Evolutionary conservation across 2,888 invertebrate species (phyloP).

Genomic region (Stegana nigrithorax): DNA sequence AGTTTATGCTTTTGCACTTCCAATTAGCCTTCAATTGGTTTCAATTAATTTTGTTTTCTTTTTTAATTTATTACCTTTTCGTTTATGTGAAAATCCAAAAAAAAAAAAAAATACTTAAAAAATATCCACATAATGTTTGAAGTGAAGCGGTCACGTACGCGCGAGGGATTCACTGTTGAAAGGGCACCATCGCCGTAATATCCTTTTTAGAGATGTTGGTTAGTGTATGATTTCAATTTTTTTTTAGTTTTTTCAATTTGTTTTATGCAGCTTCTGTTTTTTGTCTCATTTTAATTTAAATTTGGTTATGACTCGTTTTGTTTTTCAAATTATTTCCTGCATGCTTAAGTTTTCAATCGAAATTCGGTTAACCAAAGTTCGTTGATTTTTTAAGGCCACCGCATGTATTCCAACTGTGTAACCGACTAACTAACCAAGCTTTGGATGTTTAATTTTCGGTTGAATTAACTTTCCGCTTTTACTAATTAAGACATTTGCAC

Average conservation of each 20-base stretch:
- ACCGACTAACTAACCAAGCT: no score
- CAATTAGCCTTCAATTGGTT: background rate
- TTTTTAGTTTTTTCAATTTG: slow-evolving; percentile 22
- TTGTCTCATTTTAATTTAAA: slow-evolving; percentile 26
- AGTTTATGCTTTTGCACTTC: background rate
- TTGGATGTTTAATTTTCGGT: no score
- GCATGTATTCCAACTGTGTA: no score
- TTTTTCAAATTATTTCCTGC: no score
- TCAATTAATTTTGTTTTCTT: slow-evolving; percentile 16
- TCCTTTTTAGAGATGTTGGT: slow-evolving; percentile 42
- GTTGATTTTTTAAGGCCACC: background rate
- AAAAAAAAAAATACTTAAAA: slow-evolving; percentile 36
- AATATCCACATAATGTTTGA: slow-evolving; percentile 37
- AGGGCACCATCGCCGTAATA: slow-evolving; percentile 70
- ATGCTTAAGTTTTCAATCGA: no score
- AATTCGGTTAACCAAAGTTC: no score
- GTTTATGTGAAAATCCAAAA: slow-evolving; percentile 35
- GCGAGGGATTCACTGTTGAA: slow-evolving; percentile 77
- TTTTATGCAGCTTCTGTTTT: slow-evolving; percentile 19
- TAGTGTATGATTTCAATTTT: slow-evolving; percentile 37
- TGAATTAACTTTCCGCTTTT: slow-evolving; percentile 3
- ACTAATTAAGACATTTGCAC: background rate
- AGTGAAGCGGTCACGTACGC: slow-evolving; percentile 84
- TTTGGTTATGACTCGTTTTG: no score
- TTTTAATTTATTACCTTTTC: slow-evolving; percentile 43